Conservation (phyloP, 2,113 vertebrate species). For the Semnopithecus entellus region DNA sequence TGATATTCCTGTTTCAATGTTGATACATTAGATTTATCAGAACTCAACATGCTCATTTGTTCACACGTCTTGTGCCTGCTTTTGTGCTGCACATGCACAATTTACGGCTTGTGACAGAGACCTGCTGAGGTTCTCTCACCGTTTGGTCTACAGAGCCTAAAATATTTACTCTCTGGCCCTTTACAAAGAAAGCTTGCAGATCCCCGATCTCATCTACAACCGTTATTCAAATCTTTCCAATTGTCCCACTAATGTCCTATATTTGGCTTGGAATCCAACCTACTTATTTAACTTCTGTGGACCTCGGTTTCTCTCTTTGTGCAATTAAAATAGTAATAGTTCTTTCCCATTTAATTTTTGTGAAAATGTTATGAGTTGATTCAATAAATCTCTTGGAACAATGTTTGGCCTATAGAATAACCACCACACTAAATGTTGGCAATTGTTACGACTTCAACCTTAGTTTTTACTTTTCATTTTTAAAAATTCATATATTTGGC, state of each 20-base stretch:
- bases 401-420: not conserved
- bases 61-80: too few species aligned
- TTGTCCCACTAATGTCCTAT: not conserved
- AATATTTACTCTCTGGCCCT: not conserved
- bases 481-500: not conserved
- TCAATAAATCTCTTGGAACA: not conserved
- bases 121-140: not conserved
- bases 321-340: not conserved
- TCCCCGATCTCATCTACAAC: not conserved
- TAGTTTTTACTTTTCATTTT: slow-evolving; percentile 30
- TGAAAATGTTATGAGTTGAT: not conserved
- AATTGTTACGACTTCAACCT: not conserved
- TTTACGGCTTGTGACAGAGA: not conserved
- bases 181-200: not conserved
- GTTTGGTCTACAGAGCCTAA: not conserved
- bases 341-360: not conserved
- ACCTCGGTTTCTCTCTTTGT: not conserved
- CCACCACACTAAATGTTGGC: not conserved
- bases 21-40: not conserved
- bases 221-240: not conserved
- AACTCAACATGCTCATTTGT: not conserved
- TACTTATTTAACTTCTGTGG: not conserved
- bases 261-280: not conserved
- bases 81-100: not conserved
- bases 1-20: not conserved